Evolutionary conservation across 2,888 invertebrate species (phyloP).

Genomic region (Omphaloscelis lunosa): DNA sequence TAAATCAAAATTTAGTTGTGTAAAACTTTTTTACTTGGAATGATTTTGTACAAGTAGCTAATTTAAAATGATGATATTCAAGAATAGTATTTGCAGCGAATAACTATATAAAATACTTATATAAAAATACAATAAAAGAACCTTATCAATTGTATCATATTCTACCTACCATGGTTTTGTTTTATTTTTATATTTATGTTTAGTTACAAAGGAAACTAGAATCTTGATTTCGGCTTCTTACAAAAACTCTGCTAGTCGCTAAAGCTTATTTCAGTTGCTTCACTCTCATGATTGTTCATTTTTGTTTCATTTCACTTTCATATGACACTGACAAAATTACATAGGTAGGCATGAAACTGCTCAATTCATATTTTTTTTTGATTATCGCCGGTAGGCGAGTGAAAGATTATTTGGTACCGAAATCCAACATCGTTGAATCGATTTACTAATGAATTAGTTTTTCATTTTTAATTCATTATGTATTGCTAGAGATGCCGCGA

Average conservation of each 20-base stretch:
- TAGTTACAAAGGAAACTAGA: neutral
- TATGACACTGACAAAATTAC: too few relatives aligned
- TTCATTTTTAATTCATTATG: neutral
- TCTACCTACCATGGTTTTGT: neutral
- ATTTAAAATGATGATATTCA: neutral
- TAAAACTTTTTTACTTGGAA: neutral
- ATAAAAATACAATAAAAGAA: neutral
- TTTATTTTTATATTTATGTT: neutral
- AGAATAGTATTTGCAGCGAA: neutral
- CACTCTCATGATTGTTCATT: too few relatives aligned
- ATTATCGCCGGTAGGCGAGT: neutral
- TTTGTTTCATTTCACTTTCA: too few relatives aligned
- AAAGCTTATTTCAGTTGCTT: neutral
- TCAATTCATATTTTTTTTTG: neutral
- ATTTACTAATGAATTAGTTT: neutral
- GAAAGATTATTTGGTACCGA: too few relatives aligned
- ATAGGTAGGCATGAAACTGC: neutral
- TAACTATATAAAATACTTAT: too few relatives aligned
- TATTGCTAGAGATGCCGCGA: too few relatives aligned
- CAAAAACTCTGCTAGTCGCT: neutral
- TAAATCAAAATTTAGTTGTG: conserved; percentile 7
- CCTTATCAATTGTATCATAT: neutral
- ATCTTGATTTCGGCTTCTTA: neutral
- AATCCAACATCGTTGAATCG: neutral
- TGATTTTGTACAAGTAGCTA: neutral